These are phyloP conservation scores for Crambe crambe DNA, from an alignment of 37 sponge, comb jelly and placozoan species.

Conservation along the genomic window DNA sequence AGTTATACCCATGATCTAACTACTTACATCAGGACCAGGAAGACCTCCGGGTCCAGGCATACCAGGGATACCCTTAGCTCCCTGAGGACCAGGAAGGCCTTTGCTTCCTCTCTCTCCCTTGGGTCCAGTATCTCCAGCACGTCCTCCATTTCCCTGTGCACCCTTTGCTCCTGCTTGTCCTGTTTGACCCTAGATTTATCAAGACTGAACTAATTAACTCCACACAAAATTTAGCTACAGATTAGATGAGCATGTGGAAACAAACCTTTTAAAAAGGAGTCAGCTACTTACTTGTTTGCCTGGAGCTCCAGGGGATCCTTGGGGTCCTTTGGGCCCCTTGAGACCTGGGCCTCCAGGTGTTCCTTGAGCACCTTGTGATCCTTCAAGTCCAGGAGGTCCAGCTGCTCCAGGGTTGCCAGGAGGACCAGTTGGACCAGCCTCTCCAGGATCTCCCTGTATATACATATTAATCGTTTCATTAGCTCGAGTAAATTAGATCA, in stretches of 20 bases:
- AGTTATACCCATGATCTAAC: conserved; percentile 16
- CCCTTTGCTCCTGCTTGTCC: conserved; percentile 49
- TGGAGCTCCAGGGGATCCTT: conserved; percentile 38
- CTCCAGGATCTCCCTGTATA: conserved; percentile 29
- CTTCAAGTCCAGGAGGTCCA: conserved; percentile 28
- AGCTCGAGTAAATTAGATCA: too few relatives aligned
- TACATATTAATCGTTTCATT: neutral
- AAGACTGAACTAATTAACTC: too few relatives aligned
- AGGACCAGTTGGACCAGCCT: conserved; percentile 38
- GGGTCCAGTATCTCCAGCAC: conserved; percentile 26
- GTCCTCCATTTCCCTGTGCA: conserved; percentile 42
- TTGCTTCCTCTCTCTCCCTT: conserved; percentile 42
- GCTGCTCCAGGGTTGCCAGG: conserved; percentile 50
- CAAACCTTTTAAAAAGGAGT: neutral
- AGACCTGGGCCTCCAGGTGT: conserved; percentile 20
- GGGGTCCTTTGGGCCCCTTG: conserved; percentile 18
- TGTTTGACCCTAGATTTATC: conserved; percentile 17
- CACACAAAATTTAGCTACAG: neutral
- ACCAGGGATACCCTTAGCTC: conserved; percentile 29
- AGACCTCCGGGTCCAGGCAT: conserved; percentile 18
- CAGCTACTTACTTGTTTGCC: conserved; percentile 38
- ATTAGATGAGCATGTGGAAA: neutral
- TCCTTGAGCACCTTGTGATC: conserved; percentile 29
- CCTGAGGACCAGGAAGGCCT: conserved; percentile 17
- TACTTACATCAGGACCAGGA: conserved; percentile 15